Evolutionary conservation across 2,888 invertebrate genomes (phyloP).

Genomic region (Diabrotica balteata): DNA sequence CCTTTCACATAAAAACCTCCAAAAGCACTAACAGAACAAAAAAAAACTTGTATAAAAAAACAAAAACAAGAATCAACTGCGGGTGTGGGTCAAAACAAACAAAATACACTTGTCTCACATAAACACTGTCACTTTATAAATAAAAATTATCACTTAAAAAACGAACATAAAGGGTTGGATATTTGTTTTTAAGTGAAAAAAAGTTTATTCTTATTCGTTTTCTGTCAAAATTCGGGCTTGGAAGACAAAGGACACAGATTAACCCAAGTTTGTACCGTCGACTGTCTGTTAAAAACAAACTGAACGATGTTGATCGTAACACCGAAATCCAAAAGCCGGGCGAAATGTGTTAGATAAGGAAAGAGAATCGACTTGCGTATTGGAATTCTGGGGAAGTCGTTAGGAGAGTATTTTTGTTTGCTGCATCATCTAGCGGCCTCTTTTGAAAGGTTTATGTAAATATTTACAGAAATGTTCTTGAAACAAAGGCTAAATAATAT

Average conservation of each 20-base stretch:
- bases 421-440: slow-evolving; percentile 3
- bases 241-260: slow-evolving; percentile 51
- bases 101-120: slow-evolving; percentile 43
- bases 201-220: slow-evolving; percentile 33
- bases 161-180: slow-evolving; percentile 17
- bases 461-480: neutral
- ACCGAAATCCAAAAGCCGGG: slow-evolving; percentile 27
- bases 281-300: slow-evolving; percentile 52
- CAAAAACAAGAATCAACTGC: slow-evolving; percentile 35
- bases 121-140: slow-evolving; percentile 36
- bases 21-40: slow-evolving; percentile 30
- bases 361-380: slow-evolving; percentile 29
- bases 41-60: slow-evolving; percentile 23
- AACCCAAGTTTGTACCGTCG: slow-evolving; percentile 46
- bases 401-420: neutral
- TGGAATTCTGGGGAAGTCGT: slow-evolving; percentile 8
- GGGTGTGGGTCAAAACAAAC: slow-evolving; percentile 44
- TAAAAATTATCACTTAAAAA: slow-evolving; percentile 42
- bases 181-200: slow-evolving; percentile 27
- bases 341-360: slow-evolving; percentile 31
- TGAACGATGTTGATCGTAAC: slow-evolving; percentile 44
- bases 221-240: slow-evolving; percentile 42
- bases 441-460: neutral
- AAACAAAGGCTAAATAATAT: no score
- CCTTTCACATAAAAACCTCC: slow-evolving; percentile 32